Evolutionary conservation across 2,797 vertebrate species (phyloP), one percentile per base, ranked within the genome.

Genomic region (Delichon dasypus): DNA sequence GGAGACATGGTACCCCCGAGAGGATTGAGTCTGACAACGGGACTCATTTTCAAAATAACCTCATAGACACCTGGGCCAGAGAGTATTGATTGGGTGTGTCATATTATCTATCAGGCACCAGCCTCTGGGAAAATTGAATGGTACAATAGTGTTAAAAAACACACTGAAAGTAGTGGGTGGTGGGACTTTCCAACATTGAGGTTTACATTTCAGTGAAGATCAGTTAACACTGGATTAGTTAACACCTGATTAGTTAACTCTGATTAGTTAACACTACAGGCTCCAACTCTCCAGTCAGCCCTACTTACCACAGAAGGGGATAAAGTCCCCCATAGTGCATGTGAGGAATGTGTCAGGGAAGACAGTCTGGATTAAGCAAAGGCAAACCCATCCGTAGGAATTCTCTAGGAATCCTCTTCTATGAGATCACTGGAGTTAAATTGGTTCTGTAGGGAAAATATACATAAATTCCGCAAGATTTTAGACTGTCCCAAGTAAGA

Each of bases 201-300:
- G 40, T 45, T 42, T 45, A 26, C 7, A 26, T 82, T 83, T 51
- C 5, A 57, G 7, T 26, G 40, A 30, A 58, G 54, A 32, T 27
- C 19, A 25, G 17, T 38, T 16, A 27, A 55, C 25, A 30, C 30
- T 6, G 13, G 40, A 42, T 42, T 42, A 42, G 42, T 17, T 44
- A 18, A 44, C 42, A 17, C 42, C 42, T 44, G 42, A 44, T 44
- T 44, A 42, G 16, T 16, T 45, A 45, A 45, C 44, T 38, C 38
- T 38, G 54, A n/a, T 36, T 51, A 65, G 20, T 79, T 51, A 45
- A 38, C 23, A 10, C 20, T 38, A 11, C 8, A 45, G 38, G 38
- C 25, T 38, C 21, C 17, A 26, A 38, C 44, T 16, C 42, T 50
- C 0, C 0, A 45, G 38, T 51, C 51, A n/a, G 10, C 25, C n/a